phyloP scores from a whole-genome alignment of 2,888 invertebrate species.

The Calliphora vomitoria region DNA sequence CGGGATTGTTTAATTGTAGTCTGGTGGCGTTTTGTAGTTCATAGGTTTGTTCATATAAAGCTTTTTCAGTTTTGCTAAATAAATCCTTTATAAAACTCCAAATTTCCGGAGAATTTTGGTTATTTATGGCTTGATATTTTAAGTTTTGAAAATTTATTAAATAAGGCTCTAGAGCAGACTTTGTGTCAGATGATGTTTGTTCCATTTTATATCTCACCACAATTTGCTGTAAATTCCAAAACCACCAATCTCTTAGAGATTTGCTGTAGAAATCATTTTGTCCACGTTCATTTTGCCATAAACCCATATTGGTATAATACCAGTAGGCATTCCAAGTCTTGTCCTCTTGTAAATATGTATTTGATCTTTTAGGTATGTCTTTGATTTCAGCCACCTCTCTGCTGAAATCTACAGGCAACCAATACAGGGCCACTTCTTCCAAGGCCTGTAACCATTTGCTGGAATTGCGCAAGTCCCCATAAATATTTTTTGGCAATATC shows the following conservation, averaged over 20 bases:
- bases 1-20: constrained; percentile 64
- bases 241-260: constrained; percentile 87
- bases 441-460: constrained; percentile 75
- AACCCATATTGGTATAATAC: constrained; percentile 83
- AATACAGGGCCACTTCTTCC: constrained; percentile 75
- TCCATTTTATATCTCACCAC: constrained; percentile 87
- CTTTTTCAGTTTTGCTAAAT: constrained; percentile 26
- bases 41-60: constrained; percentile 45
- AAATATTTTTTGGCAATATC: constrained; percentile 63
- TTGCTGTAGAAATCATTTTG: constrained; percentile 78
- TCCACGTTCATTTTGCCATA: constrained; percentile 62
- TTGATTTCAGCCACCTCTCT: not conserved
- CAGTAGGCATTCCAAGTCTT: constrained; percentile 86
- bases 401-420: constrained; percentile 28
- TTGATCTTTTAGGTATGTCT: not conserved
- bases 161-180: not conserved
- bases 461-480: constrained; percentile 67
- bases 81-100: constrained; percentile 25
- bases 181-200: no score
- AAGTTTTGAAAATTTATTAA: constrained; percentile 28
- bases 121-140: not conserved
- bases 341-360: constrained; percentile 88
- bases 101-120: not conserved
- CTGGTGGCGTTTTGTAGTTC: constrained; percentile 60
- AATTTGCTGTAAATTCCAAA: constrained; percentile 88